A percentile compares a stretch with the other conserved stretches of the same genome.
Evolutionary conservation across 1,140 invertebrate species (phyloP).

Genomic region (Drosophila parabipectinata): DNA sequence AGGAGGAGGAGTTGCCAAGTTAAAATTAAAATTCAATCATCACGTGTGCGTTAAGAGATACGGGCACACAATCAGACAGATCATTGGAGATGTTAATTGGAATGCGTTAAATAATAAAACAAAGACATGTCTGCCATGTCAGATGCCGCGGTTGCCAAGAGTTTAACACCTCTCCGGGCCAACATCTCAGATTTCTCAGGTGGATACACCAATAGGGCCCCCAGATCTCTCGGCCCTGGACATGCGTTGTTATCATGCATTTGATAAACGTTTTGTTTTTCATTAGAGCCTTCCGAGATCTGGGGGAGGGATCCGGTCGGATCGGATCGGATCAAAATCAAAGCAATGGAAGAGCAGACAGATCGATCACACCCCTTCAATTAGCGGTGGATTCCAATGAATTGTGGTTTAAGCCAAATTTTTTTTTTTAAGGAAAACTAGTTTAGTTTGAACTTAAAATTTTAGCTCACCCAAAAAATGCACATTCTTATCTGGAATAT

Average conservation of each 20-base stretch:
- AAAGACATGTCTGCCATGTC: conserved; percentile 51
- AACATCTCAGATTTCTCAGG: not conserved
- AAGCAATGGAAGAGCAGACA: not conserved
- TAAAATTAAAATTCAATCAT: conserved; percentile 82
- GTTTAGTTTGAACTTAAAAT: not conserved
- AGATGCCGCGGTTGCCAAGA: conserved; percentile 58
- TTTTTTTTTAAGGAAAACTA: not conserved
- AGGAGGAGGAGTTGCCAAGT: conserved; percentile 27
- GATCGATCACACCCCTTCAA: conserved; percentile 69
- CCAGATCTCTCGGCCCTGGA: conserved; percentile 24
- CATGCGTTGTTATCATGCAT: conserved; percentile 71
- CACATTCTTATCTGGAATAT: not conserved
- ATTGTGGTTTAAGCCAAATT: conserved; percentile 30
- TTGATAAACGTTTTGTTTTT: conserved; percentile 83
- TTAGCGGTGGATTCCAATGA: conserved; percentile 47
- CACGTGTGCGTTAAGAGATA: conserved; percentile 78
- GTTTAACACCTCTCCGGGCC: conserved; percentile 67
- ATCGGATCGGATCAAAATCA: conserved; percentile 7
- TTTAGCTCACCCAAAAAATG: too few relatives aligned
- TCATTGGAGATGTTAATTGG: conserved; percentile 76
- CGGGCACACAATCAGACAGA: conserved; percentile 45
- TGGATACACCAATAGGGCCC: too few relatives aligned
- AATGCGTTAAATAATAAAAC: conserved; percentile 83
- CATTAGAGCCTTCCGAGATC: conserved; percentile 57
- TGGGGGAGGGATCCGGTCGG: conserved; percentile 8